A percentile compares a stretch with the other conserved stretches of the same genome.
phyloP scores from a whole-genome alignment of 2,888 invertebrate species.

The Melanostoma mellinum region DNA sequence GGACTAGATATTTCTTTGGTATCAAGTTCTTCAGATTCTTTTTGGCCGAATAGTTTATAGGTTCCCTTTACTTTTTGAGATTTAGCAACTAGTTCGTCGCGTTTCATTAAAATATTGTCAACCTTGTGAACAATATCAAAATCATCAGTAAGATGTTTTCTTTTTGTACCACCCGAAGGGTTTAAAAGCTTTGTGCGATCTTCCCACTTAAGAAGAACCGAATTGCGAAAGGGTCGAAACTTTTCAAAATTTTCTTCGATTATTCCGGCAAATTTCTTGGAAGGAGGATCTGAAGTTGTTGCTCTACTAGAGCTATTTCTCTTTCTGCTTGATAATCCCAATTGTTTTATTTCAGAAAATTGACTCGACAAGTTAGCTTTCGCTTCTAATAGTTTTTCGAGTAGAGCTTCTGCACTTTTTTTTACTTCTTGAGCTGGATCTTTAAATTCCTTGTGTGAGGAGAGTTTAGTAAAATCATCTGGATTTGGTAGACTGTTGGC shows the following conservation, averaged over 20 bases:
- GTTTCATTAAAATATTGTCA: conserved; percentile 91
- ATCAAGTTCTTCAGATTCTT: conserved; percentile 77
- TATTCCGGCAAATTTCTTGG: conserved; percentile 82
- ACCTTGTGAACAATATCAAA: conserved; percentile 87
- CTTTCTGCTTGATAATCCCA: conserved; percentile 73
- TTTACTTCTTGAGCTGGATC: conserved; percentile 83
- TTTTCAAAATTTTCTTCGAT: conserved; percentile 84
- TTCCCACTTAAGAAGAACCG: conserved; percentile 96
- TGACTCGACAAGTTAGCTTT: conserved; percentile 85
- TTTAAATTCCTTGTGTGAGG: conserved; percentile 83
- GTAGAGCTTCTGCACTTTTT: conserved; percentile 83
- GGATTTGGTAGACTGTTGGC: conserved; percentile 91
- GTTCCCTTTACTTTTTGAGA: conserved; percentile 91
- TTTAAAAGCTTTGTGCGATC: conserved; percentile 92
- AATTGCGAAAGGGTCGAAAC: conserved; percentile 88
- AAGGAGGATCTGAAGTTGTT: conserved; percentile 5
- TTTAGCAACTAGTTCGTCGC: conserved; percentile 88
- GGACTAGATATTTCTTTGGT: conserved; percentile 85
- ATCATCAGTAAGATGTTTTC: conserved; percentile 83
- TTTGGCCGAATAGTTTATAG: conserved; percentile 85
- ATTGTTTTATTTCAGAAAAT: conserved; percentile 86
- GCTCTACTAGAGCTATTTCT: conserved; percentile 72
- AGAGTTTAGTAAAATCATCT: conserved; percentile 82
- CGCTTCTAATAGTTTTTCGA: conserved; percentile 86
- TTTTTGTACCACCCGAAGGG: conserved; percentile 85